Base-by-base conservation (phyloP, 2,113 vertebrate species). In the Abramis brama region DNA sequence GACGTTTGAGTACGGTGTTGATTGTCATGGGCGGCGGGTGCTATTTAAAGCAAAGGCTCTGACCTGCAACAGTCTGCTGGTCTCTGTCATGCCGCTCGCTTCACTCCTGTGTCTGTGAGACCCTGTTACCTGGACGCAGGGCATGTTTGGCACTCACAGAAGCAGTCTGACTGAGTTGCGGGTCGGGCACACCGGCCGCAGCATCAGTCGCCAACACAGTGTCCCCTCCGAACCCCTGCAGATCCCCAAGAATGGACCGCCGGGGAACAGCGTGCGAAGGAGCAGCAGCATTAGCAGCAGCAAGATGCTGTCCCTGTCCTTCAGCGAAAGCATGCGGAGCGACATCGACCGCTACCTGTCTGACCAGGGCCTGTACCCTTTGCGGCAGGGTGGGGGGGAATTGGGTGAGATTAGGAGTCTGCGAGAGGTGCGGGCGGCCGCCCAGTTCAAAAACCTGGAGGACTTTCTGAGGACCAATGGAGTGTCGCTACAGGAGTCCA, bases 391-490 rank as follows among this genome's bases (percentile, higher is more conserved):
- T 76, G 95, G 90, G 0, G 93, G 93, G 0, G 95, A 96, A 43
- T 79, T 92, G 2, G 92, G 95, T 77, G 96, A 97, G 89, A 93
- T 97, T 73, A 96, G 95, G 92, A 95, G 95, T 25, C 94, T 97
- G 50, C 94, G 95, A 85, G 96, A 97, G 10, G 95, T 98, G 55
- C 95, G 96, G 43, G 96, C 95, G 0, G 96, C 97, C 0, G 97
- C 95, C 0, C 97, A 97, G 93, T 94, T 94, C 86, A 96, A 96
- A 93, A 98, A 96, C 84, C 94, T 97, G 94, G 97, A 98, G 92
- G 96, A 97, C 88, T 98, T 98, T 92, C 96, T 99, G 47, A 94
- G 89, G 90, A 97, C 95, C 95, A 97, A 98, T 84, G 95, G 96
- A 71, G 95, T 98, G 13, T 97, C 97, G 30, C 94, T 98, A 89